A percentile compares a stretch with the other conserved stretches of the same genome.
Evolutionary conservation across 2,888 invertebrate species (phyloP).

Genomic region (Liposcelis brunnea): DNA sequence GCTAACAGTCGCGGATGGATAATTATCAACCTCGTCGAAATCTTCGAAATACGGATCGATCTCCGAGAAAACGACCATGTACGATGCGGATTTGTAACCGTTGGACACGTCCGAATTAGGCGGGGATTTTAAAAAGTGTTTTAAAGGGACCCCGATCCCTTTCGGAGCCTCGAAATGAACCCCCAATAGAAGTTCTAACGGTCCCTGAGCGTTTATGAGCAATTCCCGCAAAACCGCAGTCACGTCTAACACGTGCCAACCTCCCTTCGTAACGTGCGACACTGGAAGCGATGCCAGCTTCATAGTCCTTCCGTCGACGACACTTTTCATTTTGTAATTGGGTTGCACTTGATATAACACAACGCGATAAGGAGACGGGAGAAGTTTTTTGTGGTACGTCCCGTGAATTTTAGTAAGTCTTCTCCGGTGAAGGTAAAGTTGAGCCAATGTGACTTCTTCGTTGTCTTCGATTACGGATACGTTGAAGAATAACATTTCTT

Average conservation of each 20-base stretch:
- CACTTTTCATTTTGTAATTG: not conserved
- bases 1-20: no score
- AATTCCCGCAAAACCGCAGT: constrained; percentile 2
- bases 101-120: no score
- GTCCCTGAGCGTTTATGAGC: not conserved
- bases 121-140: constrained; percentile 2
- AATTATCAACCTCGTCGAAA: not conserved
- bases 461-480: not conserved
- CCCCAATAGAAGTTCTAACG: not conserved
- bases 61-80: constrained; percentile 1
- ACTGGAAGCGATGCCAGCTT: not conserved
- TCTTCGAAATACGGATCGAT: no score
- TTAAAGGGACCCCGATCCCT: constrained; percentile 2
- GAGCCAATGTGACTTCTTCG: constrained; percentile 2
- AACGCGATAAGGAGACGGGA: constrained; percentile 3
- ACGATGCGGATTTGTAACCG: not conserved
- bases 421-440: not conserved
- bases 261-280: not conserved
- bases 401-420: not conserved
- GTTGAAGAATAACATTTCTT: constrained; percentile 4
- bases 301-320: not conserved
- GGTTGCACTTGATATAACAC: constrained; percentile 2
- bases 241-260: constrained; percentile 4
- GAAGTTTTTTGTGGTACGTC: not conserved
- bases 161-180: constrained; percentile 1